These are phyloP conservation scores for Brachypterus glaber DNA, from an alignment of 2,888 invertebrate genomes.

Conservation along the genomic window DNA sequence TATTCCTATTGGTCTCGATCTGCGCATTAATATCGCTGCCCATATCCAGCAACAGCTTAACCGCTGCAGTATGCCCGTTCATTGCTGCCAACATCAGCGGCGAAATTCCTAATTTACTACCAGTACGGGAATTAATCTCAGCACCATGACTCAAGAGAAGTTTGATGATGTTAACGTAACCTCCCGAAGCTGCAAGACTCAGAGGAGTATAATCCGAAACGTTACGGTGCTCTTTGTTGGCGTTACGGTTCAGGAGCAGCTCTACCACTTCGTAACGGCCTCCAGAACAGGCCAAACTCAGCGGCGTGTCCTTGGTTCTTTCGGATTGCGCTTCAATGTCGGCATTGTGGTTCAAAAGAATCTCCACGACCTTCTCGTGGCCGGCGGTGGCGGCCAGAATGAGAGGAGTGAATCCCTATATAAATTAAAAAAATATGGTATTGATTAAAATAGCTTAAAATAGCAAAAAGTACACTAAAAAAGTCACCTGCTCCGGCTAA, in stretches of 20 bases:
- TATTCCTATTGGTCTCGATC: constrained; percentile 98
- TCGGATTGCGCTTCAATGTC: constrained; percentile 98
- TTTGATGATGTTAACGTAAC: constrained; percentile 96
- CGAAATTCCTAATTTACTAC: constrained; percentile 95
- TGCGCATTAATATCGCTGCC: constrained; percentile 99
- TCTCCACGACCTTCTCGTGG: constrained; percentile 84
- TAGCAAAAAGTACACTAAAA: too few relatives aligned
- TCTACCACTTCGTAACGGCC: constrained; percentile 96
- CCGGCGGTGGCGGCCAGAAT: constrained; percentile 97
- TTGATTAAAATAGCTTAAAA: too few relatives aligned
- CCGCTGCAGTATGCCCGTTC: constrained; percentile 96
- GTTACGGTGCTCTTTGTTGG: constrained; percentile 90
- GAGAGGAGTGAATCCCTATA: constrained; percentile 93
- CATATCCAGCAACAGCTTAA: constrained; percentile 88
- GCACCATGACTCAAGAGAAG: constrained; percentile 88
- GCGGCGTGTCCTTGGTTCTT: constrained; percentile 95
- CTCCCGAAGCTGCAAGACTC: constrained; percentile 96
- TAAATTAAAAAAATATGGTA: too few relatives aligned
- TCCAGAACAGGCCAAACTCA: constrained; percentile 94
- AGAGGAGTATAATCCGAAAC: constrained; percentile 98
- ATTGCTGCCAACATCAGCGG: constrained; percentile 98
- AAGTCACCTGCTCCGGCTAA: too few relatives aligned
- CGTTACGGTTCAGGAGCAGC: constrained; percentile 74
- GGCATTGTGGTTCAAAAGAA: constrained; percentile 87
- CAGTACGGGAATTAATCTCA: constrained; percentile 96